Evolutionary conservation across 2,888 invertebrate species (phyloP).

Genomic region (Caenorhabditis sp.): DNA sequence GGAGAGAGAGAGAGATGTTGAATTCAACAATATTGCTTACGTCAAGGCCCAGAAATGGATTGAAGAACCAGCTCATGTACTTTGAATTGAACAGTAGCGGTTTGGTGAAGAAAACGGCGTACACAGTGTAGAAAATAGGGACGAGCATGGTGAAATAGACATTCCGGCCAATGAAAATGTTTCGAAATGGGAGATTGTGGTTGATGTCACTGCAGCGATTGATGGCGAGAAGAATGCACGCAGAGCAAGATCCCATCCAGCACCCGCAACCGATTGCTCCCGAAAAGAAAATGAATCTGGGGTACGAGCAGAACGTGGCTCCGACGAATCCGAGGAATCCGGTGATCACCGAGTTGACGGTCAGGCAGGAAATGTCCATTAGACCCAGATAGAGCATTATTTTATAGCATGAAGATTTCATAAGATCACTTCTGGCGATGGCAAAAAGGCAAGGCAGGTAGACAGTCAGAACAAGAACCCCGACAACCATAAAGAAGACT

Average conservation of each 20-base stretch:
- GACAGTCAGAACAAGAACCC: conserved; percentile 18
- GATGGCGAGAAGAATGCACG: conserved; percentile 46
- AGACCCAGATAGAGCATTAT: conserved; percentile 50
- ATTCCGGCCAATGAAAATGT: conserved; percentile 39
- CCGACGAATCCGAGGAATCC: conserved; percentile 50
- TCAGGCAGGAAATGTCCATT: conserved; percentile 40
- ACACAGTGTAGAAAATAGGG: conserved; percentile 22
- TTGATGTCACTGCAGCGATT: conserved; percentile 55
- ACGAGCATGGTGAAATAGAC: conserved; percentile 29
- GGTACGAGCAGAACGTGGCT: conserved; percentile 47
- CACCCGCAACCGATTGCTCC: conserved; percentile 45
- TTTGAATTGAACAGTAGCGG: conserved; percentile 35
- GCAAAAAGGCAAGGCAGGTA: conserved; percentile 44
- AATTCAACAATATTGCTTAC: not conserved
- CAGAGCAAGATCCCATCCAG: conserved; percentile 56
- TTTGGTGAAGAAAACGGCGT: conserved; percentile 41
- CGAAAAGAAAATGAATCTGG: conserved; percentile 28
- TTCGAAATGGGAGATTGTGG: conserved; percentile 19
- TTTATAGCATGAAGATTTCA: conserved; percentile 55
- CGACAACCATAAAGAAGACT: conserved; percentile 27
- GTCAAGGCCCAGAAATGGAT: conserved; percentile 28
- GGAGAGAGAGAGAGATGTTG: not conserved
- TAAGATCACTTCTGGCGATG: conserved; percentile 33
- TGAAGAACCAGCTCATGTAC: conserved; percentile 58
- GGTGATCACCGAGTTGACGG: conserved; percentile 41